Evolutionary conservation across 2,888 invertebrate genomes (phyloP).

Genomic region (Acrobasis repandana): DNA sequence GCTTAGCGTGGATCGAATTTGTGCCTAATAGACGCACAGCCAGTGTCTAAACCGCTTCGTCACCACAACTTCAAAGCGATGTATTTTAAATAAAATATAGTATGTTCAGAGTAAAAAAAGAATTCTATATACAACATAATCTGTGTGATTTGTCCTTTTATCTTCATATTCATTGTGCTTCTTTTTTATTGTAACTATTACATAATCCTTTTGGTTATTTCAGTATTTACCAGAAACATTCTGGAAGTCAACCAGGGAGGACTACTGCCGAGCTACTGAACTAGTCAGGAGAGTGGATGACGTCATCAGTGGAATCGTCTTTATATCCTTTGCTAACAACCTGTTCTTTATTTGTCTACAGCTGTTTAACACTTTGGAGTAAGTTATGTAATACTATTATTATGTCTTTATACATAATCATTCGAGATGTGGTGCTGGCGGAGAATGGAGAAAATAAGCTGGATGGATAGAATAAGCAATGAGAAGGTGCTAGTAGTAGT

Average conservation of each 20-base stretch:
- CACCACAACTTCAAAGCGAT: too few species aligned
- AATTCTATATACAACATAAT: too few species aligned
- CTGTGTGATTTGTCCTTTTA: too few species aligned
- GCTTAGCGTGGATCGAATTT: too few species aligned
- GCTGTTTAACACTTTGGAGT: constrained; percentile 87
- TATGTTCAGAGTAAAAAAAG: too few species aligned
- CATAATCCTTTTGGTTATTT: constrained; percentile 2
- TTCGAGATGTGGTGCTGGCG: too few species aligned
- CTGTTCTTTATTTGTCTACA: constrained; percentile 89
- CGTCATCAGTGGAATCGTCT: constrained; percentile 84
- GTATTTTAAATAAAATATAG: too few species aligned
- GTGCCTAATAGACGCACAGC: too few species aligned
- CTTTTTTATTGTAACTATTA: neutral
- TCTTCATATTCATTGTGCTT: neutral
- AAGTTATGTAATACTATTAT: constrained; percentile 43
- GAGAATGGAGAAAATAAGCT: too few species aligned
- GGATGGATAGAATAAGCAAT: too few species aligned
- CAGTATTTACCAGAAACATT: constrained; percentile 85
- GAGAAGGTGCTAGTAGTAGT: too few species aligned
- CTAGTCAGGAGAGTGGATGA: constrained; percentile 84
- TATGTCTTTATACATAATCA: neutral
- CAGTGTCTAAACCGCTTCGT: too few species aligned
- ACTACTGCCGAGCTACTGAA: constrained; percentile 84
- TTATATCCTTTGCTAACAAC: constrained; percentile 87
- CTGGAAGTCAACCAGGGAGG: constrained; percentile 86